Base-by-base conservation (phyloP, 2,888 invertebrate genomes). In the Mellilla xanthometata region DNA sequence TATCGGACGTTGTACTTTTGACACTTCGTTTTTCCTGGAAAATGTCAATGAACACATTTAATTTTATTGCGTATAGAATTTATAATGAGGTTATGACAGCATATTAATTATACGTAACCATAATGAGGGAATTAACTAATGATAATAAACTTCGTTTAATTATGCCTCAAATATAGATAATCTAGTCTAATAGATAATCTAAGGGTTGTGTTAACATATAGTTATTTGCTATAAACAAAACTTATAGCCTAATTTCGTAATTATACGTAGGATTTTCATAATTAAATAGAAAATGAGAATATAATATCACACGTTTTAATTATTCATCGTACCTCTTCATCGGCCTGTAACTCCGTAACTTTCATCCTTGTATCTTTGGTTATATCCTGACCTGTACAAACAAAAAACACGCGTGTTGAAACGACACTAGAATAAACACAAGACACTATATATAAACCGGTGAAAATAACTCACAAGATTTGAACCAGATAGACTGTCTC, bases 301-400 rank as follows among this genome's bases (percentile, higher is more conserved):
- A 6, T 19, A 13, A 26, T 19, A 9, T 8, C n/a, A n/a, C n/a
- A n/a, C n/a, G 5, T 27, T 33, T 47, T 32, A 27, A 11, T 1
- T 1, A 19, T 19, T 19, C 6, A n/a, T 1, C 68, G 69, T 58
- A 90, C 90, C 82, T 90, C 90, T 53, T 90, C 89, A 58, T 87
- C 89, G 2, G 85, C 78, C 36, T 78, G 84, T 34, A 88, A 55
- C 56, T 90, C 90, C 29, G 78, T 87, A 50, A 86, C 82, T 76
- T 84, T 88, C 77, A 90, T 83, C 70, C 89, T 83, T 40, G 84
- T 89, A 49, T 91, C 91, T 71, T 83, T 88, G 67, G 78, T 88
- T 66, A 86, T 81, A 64, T 90, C 90, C 72, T 90, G 90, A 75
- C 90, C 90, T 90, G 75, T 46, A 76, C 73, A 81, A 7, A 24